Conservation (phyloP, 2,113 vertebrate genomes). For the Seriola quinqueradiata region DNA sequence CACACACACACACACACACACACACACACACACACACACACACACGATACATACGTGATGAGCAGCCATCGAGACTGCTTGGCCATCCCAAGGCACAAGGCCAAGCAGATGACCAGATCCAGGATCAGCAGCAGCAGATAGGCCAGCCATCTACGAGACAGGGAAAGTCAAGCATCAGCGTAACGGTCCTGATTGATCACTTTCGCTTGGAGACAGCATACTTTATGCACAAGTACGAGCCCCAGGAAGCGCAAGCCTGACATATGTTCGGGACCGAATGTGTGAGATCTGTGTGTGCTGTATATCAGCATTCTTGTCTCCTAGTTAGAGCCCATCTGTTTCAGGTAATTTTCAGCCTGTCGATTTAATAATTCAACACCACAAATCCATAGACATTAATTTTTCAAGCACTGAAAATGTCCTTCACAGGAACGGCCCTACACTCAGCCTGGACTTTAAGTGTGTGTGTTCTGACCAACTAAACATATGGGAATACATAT, state of each 20-base stretch:
- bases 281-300: conserved; percentile 35
- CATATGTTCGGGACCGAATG: conserved; percentile 50
- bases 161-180: conserved; percentile 16
- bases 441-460: conserved; percentile 11
- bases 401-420: conserved; percentile 79
- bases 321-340: conserved; percentile 74
- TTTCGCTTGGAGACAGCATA: conserved; percentile 16
- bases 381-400: conserved; percentile 81
- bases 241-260: conserved; percentile 19
- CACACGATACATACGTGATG: conserved; percentile 86
- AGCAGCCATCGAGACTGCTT: conserved; percentile 92
- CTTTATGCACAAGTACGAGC: conserved; percentile 16
- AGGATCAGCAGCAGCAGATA: conserved; percentile 94
- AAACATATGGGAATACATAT: conserved; percentile 34
- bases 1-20: conserved; percentile 14
- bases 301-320: conserved; percentile 59
- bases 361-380: conserved; percentile 84
- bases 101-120: conserved; percentile 92
- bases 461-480: conserved; percentile 7
- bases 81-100: conserved; percentile 92
- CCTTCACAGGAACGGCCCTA: conserved; percentile 58
- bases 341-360: conserved; percentile 72
- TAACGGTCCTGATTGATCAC: conserved; percentile 27
- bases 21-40: conserved; percentile 8
- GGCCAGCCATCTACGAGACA: conserved; percentile 90